Percentiles rank a stretch among this genome's conserved stretches.
These are phyloP conservation scores for Labeo calbasu DNA, from an alignment of 2,797 vertebrate species.

Conservation along the genomic window DNA sequence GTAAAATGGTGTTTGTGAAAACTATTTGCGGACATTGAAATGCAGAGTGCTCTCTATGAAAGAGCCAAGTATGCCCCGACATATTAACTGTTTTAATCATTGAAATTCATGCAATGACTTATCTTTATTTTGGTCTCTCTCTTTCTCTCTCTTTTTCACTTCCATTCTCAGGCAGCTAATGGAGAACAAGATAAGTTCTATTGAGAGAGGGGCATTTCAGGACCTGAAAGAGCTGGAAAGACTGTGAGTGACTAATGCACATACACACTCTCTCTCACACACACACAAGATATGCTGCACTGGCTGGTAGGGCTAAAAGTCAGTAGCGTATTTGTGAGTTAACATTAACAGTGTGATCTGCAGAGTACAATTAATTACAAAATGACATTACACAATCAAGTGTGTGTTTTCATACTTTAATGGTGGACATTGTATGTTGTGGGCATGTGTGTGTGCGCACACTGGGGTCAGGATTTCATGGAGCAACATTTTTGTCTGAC, in stretches of 20 bases:
- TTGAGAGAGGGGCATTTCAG: constrained; percentile 96
- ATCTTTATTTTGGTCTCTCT: constrained; percentile 49
- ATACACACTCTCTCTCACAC: background rate
- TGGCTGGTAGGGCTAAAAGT: constrained; percentile 18
- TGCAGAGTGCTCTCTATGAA: background rate
- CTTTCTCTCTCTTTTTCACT: constrained; percentile 5
- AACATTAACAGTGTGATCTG: constrained; percentile 35
- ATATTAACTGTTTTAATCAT: constrained; percentile 21
- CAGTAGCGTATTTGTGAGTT: constrained; percentile 28
- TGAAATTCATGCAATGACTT: constrained; percentile 29
- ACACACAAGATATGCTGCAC: background rate
- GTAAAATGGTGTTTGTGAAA: constrained; percentile 32
- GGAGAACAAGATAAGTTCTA: constrained; percentile 95
- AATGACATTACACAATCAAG: constrained; percentile 23
- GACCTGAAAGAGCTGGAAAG: constrained; percentile 96
- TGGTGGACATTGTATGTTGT: constrained; percentile 50
- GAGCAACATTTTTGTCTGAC: constrained; percentile 81
- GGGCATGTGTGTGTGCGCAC: constrained; percentile 34
- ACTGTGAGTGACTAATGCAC: constrained; percentile 84
- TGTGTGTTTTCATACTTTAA: constrained; percentile 41
- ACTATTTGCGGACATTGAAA: constrained; percentile 9
- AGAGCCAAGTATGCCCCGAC: background rate
- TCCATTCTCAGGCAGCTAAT: constrained; percentile 86
- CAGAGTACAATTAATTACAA: constrained; percentile 25
- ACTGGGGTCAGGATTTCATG: constrained; percentile 83